Conservation (phyloP, 1,140 invertebrate species). For the Amphibalanus amphitrite region DNA sequence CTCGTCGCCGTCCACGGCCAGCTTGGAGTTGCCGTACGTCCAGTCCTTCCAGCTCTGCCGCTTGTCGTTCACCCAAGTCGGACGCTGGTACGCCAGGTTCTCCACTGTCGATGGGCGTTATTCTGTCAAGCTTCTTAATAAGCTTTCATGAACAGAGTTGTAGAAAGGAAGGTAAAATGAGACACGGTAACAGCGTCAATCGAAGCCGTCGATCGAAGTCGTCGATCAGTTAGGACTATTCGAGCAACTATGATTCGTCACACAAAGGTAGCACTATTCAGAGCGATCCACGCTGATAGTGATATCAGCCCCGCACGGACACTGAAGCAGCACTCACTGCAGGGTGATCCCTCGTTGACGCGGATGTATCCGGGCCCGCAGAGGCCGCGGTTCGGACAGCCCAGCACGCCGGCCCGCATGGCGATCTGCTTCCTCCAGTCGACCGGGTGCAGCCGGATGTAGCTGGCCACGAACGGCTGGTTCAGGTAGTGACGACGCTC, state of each 20-base stretch:
- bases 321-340: too few species aligned
- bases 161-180: too few species aligned
- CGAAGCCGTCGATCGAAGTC: too few species aligned
- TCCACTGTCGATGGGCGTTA: too few species aligned
- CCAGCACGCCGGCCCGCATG: constrained; percentile 33
- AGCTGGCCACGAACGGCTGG: constrained; percentile 34
- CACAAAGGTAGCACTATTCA: too few species aligned
- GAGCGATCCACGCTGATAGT: too few species aligned
- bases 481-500: constrained; percentile 36
- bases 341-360: constrained; percentile 33
- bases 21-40: constrained; percentile 26
- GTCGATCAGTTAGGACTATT: too few species aligned
- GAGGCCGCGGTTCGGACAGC: constrained; percentile 33
- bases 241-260: too few species aligned
- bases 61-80: constrained; percentile 38
- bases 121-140: too few species aligned
- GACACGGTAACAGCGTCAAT: too few species aligned
- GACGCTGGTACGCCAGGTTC: constrained; percentile 34
- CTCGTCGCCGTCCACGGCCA: constrained; percentile 28
- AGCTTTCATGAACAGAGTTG: too few species aligned
- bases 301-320: too few species aligned
- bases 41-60: constrained; percentile 30
- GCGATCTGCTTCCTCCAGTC: constrained; percentile 34
- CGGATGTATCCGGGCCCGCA: constrained; percentile 34
- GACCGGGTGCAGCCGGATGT: constrained; percentile 33